phyloP scores from a whole-genome alignment of 2,888 invertebrate genomes.

The Endomychus coccineus region DNA sequence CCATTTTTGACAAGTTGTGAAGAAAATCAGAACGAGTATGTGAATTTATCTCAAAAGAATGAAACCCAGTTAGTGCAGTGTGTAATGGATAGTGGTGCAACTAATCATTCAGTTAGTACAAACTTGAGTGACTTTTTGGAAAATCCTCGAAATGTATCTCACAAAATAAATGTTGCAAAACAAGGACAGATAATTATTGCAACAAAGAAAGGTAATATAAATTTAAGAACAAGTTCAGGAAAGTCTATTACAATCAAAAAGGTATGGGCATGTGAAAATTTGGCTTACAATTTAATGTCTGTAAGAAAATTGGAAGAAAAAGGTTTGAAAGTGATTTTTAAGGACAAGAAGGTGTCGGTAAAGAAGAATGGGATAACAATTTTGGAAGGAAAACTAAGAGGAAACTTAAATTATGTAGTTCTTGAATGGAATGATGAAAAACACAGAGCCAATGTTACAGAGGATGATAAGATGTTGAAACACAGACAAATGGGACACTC shows the following conservation, averaged over 20 bases:
- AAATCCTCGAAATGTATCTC: not conserved
- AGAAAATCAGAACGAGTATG: no score
- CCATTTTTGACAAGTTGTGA: constrained; percentile 2
- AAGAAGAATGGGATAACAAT: constrained; percentile 10
- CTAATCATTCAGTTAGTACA: constrained; percentile 7
- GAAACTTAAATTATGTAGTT: constrained; percentile 6
- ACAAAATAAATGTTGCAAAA: constrained; percentile 7
- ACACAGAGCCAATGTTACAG: constrained; percentile 4
- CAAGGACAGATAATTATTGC: constrained; percentile 5
- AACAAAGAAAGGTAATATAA: constrained; percentile 6
- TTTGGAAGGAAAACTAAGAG: constrained; percentile 14
- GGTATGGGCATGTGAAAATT: constrained; percentile 17
- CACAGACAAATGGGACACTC: constrained; percentile 16
- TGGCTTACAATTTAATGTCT: constrained; percentile 15
- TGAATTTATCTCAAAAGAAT: no score
- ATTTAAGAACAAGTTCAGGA: constrained; percentile 2
- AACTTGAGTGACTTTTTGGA: not conserved
- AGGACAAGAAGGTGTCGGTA: constrained; percentile 7
- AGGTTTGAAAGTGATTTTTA: constrained; percentile 10
- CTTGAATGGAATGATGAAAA: not conserved
- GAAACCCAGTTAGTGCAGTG: no score
- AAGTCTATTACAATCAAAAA: constrained; percentile 8
- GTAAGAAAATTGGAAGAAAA: constrained; percentile 16
- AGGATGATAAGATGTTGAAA: constrained; percentile 7
- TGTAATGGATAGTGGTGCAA: constrained; percentile 11